Evolutionary conservation across 92 coral and sea anemone genomes (phyloP), one percentile per base, ranked within the genome.

Genomic region (Hydrozoanthus gracilis): DNA sequence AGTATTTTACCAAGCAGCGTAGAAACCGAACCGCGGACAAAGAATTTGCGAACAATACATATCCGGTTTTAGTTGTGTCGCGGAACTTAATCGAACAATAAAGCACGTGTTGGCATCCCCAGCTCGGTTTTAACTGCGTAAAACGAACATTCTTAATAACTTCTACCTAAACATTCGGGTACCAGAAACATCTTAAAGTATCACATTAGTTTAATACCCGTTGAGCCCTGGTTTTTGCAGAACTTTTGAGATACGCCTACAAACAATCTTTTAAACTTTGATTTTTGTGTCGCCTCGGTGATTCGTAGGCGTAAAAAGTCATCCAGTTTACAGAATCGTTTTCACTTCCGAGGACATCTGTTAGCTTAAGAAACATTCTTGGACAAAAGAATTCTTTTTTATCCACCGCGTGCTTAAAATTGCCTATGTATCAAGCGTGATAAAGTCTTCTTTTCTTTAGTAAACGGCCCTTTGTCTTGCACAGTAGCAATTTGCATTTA

Each of bases 371-470:
- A 88, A 82, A 95, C 95, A 95, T 95, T 93, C 93, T 66, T 78
- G 91, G 92, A 95, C 98, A 95, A 95, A 95, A 76, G 93, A 86
- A 45, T 70, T 83, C 86, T 56, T 77, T 88, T 88, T 86, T 87
- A 86, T 86, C 90, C 76, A 90, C 98, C 95, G 93, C 98, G 98
- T 95, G 98, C 92, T 65, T 91, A 78, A 78, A 89, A 88, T 95
- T 90, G 89, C 89, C 83, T 91, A 91, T 93, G 95, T 95, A 92
- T 75, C 91, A 95, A 87, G 94, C 92, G 95, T 89, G 98, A 94
- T 92, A 80, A 66, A 16, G 7, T 62, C 18, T 48, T 79, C 65
- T 80, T 61, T 78, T 62, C 85, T 80, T 65, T 80, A 66, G 75
- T 66, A 80, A 80, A 80, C 62, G 85, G 69, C 44, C 85, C 51